Percentiles rank a stretch among this genome's conserved stretches.
Conservation (phyloP, 1,140 invertebrate species). For the Steinernema feltiae region DNA sequence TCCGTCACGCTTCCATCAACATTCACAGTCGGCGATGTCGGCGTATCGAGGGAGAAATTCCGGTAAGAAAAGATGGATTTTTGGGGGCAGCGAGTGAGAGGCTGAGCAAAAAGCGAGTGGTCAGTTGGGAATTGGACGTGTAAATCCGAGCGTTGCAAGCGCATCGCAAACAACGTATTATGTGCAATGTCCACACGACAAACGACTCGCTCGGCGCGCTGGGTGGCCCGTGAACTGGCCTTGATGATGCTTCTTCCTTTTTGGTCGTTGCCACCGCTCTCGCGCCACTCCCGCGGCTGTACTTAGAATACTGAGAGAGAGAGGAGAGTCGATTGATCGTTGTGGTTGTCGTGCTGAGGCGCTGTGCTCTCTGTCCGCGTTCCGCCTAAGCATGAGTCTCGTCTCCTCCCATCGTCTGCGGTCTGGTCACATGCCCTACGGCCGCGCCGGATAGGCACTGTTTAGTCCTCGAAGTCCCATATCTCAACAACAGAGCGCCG, state of each 20-base stretch:
- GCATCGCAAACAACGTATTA: neutral
- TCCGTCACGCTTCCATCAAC: constrained; percentile 9
- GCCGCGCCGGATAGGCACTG: neutral
- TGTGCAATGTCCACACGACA: neutral
- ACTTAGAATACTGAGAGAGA: constrained; percentile 10
- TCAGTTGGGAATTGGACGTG: constrained; percentile 1
- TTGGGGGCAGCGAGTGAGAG: neutral
- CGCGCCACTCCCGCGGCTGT: constrained; percentile 5
- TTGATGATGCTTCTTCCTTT: neutral
- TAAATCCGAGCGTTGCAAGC: neutral
- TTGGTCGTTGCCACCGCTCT: neutral
- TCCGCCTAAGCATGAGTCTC: constrained; percentile 7
- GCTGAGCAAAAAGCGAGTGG: neutral
- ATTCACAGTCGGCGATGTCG: neutral
- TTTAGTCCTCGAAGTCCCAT: constrained; percentile 16
- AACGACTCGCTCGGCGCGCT: neutral
- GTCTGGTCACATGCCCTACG: constrained; percentile 16
- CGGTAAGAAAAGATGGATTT: constrained; percentile 2
- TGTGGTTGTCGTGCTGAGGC: neutral
- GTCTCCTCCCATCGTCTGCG: constrained; percentile 16
- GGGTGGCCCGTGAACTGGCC: neutral
- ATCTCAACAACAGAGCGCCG: constrained; percentile 15
- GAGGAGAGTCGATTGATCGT: constrained; percentile 8
- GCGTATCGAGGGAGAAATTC: constrained; percentile 13
- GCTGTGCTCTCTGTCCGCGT: constrained; percentile 8